These are phyloP conservation scores for Orgyia antiqua DNA, from an alignment of 2,888 invertebrate species.

Conservation along the genomic window DNA sequence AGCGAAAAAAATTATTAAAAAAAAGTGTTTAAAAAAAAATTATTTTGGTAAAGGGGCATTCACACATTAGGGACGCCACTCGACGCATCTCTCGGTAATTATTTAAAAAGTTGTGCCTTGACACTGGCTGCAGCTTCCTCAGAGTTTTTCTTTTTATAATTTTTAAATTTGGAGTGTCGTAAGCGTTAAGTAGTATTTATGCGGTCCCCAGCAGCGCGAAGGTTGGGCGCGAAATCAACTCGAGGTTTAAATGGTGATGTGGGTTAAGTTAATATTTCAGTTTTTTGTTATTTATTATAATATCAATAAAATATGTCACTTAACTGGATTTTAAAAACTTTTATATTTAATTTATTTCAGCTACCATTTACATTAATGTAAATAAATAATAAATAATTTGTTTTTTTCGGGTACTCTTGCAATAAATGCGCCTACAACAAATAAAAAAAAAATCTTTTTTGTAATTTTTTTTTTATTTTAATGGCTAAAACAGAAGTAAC, in stretches of 20 bases:
- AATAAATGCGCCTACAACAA: too few species aligned
- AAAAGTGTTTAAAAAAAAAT: slow-evolving; percentile 64
- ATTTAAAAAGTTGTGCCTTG: slow-evolving; percentile 49
- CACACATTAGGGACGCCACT: slow-evolving; percentile 72
- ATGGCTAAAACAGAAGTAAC: neutral
- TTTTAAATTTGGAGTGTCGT: slow-evolving; percentile 61
- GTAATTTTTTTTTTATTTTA: too few species aligned
- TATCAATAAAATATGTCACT: neutral
- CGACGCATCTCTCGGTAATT: slow-evolving; percentile 62
- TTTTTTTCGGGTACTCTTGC: too few species aligned
- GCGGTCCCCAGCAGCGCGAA: slow-evolving; percentile 66
- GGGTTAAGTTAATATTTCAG: slow-evolving; percentile 19
- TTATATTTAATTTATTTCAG: too few species aligned
- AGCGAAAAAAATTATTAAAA: too few species aligned
- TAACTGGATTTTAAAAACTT: too few species aligned
- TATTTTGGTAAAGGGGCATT: slow-evolving; percentile 51
- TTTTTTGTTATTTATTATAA: slow-evolving; percentile 4
- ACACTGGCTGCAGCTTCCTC: slow-evolving; percentile 32
- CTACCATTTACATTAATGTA: too few species aligned
- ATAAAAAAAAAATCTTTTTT: too few species aligned
- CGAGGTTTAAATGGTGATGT: slow-evolving; percentile 19
- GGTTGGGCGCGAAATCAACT: slow-evolving; percentile 45
- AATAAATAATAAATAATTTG: too few species aligned
- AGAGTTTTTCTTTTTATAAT: slow-evolving; percentile 39
- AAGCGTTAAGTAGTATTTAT: slow-evolving; percentile 75